A percentile compares a stretch with the other conserved stretches of the same genome.
These are phyloP conservation scores for Folsomia candida DNA, from an alignment of 2,888 invertebrate genomes.

Conservation along the genomic window DNA sequence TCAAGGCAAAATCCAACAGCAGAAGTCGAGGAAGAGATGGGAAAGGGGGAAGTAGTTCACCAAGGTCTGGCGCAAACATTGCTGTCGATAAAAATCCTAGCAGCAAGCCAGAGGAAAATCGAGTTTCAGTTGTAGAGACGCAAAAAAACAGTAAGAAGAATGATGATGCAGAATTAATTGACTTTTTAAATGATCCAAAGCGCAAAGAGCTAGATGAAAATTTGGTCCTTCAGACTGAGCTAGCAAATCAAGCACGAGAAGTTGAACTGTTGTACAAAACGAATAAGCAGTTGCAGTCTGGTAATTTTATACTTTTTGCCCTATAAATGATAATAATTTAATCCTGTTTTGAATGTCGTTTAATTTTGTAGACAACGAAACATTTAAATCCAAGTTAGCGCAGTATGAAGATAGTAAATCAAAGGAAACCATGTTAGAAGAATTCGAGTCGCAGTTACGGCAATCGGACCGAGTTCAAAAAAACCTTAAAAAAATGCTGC, in stretches of 20 bases:
- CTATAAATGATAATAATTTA: conserved; percentile 5
- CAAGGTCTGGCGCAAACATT: neutral
- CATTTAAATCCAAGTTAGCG: neutral
- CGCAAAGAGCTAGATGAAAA: conserved; percentile 43
- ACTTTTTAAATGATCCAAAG: conserved; percentile 40
- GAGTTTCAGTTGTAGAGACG: neutral
- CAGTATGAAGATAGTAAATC: neutral
- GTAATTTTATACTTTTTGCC: conserved; percentile 26
- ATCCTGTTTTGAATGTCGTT: neutral
- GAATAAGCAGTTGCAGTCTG: conserved; percentile 44
- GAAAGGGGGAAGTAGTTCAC: neutral
- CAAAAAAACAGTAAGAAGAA: neutral
- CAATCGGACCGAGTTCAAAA: conserved; percentile 11
- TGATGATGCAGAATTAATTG: conserved; percentile 41
- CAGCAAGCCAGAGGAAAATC: neutral
- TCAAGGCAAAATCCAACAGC: neutral
- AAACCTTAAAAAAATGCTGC: neutral
- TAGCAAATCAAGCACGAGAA: conserved; percentile 45
- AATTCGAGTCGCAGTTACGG: conserved; percentile 10
- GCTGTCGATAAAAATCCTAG: neutral
- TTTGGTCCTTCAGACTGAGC: conserved; percentile 42
- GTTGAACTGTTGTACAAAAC: conserved; percentile 45
- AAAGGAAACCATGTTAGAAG: neutral
- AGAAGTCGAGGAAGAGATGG: neutral
- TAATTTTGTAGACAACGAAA: conserved; percentile 20